A percentile compares a stretch with the other conserved stretches of the same genome.
Evolutionary conservation across 64 coral and sea anemone genomes (phyloP).

Genomic region (Pocillopora damicornis): DNA sequence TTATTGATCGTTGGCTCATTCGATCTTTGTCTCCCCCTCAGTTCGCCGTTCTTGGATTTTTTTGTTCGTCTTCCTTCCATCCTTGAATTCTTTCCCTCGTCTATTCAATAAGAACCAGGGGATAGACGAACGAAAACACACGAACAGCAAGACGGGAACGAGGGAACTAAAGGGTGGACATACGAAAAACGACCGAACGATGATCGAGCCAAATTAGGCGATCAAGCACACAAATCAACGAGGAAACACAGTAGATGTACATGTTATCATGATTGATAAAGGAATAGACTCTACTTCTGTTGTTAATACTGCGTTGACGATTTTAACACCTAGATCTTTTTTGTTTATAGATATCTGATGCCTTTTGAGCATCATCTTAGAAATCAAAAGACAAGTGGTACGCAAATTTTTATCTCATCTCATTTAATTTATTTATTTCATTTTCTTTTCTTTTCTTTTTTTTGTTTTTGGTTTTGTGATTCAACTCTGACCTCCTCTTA

Average conservation of each 20-base stretch:
- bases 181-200: neutral
- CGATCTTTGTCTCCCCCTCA: too few species aligned
- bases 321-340: neutral
- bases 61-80: too few species aligned
- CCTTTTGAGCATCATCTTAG: conserved; percentile 43
- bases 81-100: too few species aligned
- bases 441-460: neutral
- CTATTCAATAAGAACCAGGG: too few species aligned
- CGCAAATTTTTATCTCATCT: neutral
- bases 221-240: neutral
- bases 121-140: neutral
- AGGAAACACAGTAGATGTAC: too few species aligned
- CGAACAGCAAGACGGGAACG: neutral
- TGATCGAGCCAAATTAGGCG: neutral
- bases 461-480: too few species aligned
- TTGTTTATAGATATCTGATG: conserved; percentile 48
- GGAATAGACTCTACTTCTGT: neutral
- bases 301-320: neutral
- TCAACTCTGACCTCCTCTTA: too few species aligned
- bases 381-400: conserved; percentile 28
- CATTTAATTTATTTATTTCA: neutral
- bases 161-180: neutral
- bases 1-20: too few species aligned
- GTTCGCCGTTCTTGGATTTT: too few species aligned
- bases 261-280: too few species aligned